Conservation (phyloP, 37 sponge, comb jelly and placozoan genomes). For the Dysidea cf. avara region DNA sequence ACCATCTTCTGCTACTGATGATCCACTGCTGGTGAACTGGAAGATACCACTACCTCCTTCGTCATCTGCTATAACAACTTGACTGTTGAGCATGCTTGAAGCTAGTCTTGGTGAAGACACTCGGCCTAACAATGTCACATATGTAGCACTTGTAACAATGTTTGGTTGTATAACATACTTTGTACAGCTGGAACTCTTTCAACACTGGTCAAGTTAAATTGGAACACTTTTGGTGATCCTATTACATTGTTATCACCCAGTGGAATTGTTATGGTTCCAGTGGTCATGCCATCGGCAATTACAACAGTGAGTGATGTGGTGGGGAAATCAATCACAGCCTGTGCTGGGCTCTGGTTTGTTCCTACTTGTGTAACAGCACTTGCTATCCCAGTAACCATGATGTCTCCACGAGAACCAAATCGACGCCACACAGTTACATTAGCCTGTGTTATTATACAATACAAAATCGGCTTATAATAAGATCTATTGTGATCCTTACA, state of each 20-base stretch:
- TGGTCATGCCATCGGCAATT: conserved; percentile 56
- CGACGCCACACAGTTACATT: conserved; percentile 50
- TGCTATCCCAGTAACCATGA: conserved; percentile 64
- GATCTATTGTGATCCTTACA: conserved; percentile 12
- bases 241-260: conserved; percentile 40
- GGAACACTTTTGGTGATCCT: conserved; percentile 54
- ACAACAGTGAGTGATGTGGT: conserved; percentile 8
- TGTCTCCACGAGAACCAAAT: conserved; percentile 65
- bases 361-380: neutral
- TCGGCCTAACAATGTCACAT: neutral
- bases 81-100: conserved; percentile 6
- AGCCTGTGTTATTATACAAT: conserved; percentile 13
- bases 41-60: conserved; percentile 71
- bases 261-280: conserved; percentile 40
- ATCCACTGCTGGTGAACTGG: conserved; percentile 34
- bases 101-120: conserved; percentile 56
- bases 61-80: conserved; percentile 68
- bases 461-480: too few relatives aligned
- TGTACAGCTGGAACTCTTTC: conserved; percentile 2
- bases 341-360: conserved; percentile 35
- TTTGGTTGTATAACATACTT: neutral
- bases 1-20: conserved; percentile 30
- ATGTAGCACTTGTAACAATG: neutral
- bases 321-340: conserved; percentile 36
- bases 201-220: conserved; percentile 49